These are phyloP conservation scores for Grantiella picta DNA, from an alignment of 2,113 vertebrate species.

Conservation along the genomic window DNA sequence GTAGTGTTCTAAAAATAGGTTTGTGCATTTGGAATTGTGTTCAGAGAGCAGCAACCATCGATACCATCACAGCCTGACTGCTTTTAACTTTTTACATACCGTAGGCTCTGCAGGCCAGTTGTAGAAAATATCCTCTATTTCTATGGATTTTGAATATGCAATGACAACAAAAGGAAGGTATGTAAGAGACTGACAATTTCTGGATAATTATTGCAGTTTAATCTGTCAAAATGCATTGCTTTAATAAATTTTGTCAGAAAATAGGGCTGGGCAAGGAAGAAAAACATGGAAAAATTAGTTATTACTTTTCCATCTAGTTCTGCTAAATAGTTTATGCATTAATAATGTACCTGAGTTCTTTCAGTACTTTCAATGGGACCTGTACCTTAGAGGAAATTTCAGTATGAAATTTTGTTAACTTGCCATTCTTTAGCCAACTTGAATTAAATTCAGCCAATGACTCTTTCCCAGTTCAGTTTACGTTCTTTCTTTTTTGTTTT, in stretches of 20 bases:
- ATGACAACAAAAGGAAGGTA: background rate
- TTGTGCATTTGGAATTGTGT: background rate
- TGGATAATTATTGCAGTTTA: background rate
- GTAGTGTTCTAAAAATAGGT: conserved; percentile 35
- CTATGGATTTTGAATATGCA: background rate
- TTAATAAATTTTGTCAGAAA: conserved; percentile 8
- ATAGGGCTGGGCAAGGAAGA: background rate
- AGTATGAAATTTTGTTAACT: background rate
- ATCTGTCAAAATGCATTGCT: background rate
- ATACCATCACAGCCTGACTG: background rate
- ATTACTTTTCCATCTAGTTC: background rate
- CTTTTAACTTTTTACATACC: background rate
- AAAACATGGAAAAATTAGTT: background rate
- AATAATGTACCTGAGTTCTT: background rate
- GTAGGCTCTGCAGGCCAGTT: background rate
- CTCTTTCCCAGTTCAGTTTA: background rate
- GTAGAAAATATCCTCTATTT: background rate
- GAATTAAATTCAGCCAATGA: background rate
- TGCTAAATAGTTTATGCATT: background rate
- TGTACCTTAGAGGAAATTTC: background rate
- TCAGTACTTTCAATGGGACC: background rate
- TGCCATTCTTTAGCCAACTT: background rate
- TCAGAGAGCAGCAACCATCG: background rate
- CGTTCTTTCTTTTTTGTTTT: background rate
- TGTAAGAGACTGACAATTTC: background rate